These are phyloP conservation scores for Lamellibrachia columna DNA, from an alignment of 2,888 invertebrate species.

Conservation along the genomic window DNA sequence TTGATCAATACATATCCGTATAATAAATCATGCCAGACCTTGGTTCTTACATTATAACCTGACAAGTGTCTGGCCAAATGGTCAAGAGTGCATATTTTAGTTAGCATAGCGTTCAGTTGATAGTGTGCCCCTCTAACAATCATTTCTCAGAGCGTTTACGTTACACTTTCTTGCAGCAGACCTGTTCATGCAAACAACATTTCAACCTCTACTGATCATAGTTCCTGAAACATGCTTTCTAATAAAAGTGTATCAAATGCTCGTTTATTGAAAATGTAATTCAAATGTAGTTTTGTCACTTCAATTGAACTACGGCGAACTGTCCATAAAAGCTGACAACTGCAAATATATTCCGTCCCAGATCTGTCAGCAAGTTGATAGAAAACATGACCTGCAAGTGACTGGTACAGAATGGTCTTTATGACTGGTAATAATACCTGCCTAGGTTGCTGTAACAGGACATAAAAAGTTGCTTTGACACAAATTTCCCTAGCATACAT, in stretches of 20 bases:
- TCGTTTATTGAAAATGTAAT: not conserved
- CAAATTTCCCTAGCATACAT: not conserved
- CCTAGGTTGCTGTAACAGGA: not conserved
- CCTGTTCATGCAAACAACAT: too few species aligned
- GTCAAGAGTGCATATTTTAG: not conserved
- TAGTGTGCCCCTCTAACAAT: too few species aligned
- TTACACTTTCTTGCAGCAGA: too few species aligned
- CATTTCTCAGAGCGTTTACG: too few species aligned
- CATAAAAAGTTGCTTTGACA: not conserved
- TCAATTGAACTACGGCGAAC: not conserved
- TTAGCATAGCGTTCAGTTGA: too few species aligned
- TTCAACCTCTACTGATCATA: too few species aligned
- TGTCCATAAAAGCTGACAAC: not conserved
- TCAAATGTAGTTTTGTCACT: not conserved
- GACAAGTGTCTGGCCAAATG: not conserved
- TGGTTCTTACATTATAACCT: too few species aligned
- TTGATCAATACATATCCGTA: too few species aligned
- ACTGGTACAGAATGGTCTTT: not conserved
- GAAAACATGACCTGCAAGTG: not conserved
- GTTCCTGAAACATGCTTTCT: not conserved
- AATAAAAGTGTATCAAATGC: not conserved
- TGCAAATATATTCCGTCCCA: not conserved
- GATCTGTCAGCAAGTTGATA: not conserved
- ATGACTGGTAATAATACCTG: not conserved
- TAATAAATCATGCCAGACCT: not conserved